phyloP scores from a whole-genome alignment of 2,888 invertebrate species.

The Drosophila meridionalis region DNA sequence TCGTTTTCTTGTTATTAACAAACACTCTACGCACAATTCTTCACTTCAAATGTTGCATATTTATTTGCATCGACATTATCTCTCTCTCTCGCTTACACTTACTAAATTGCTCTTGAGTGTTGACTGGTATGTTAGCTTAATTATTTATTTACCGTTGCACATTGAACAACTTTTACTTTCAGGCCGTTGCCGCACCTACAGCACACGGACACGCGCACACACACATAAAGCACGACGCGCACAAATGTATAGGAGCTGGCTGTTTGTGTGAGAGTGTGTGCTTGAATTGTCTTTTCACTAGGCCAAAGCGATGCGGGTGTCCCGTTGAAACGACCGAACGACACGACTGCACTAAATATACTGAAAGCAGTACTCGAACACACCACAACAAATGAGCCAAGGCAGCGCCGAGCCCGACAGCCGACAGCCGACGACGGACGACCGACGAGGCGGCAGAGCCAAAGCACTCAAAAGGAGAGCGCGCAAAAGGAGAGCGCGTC shows the following conservation, averaged over 20 bases:
- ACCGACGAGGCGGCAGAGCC: slow-evolving; percentile 34
- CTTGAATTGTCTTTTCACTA: slow-evolving; percentile 51
- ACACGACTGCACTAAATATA: slow-evolving; percentile 83
- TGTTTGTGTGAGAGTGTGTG: slow-evolving; percentile 24
- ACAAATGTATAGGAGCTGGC: slow-evolving; percentile 17
- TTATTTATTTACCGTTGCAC: slow-evolving; percentile 69
- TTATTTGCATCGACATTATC: slow-evolving; percentile 17
- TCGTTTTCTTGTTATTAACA: slow-evolving; percentile 13
- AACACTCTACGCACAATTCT: slow-evolving; percentile 41
- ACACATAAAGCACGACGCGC: slow-evolving; percentile 20
- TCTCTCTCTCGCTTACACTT: slow-evolving; percentile 20
- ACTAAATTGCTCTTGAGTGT: slow-evolving; percentile 10
- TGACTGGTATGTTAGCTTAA: slow-evolving; percentile 33
- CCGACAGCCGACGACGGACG: slow-evolving; percentile 10
- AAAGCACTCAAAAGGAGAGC: slow-evolving; percentile 38
- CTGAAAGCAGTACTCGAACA: slow-evolving; percentile 67
- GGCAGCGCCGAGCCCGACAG: slow-evolving; percentile 31
- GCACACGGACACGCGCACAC: slow-evolving; percentile 34
- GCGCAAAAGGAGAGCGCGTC: slow-evolving; percentile 26
- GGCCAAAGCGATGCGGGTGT: slow-evolving; percentile 55
- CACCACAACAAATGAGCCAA: slow-evolving; percentile 46
- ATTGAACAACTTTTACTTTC: slow-evolving; percentile 67
- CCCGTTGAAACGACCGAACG: slow-evolving; percentile 80
- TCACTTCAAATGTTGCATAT: slow-evolving; percentile 43
- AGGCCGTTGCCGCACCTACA: slow-evolving; percentile 64